Conservation (phyloP, 2,113 vertebrate species). For the Meleagris gallopavo region DNA sequence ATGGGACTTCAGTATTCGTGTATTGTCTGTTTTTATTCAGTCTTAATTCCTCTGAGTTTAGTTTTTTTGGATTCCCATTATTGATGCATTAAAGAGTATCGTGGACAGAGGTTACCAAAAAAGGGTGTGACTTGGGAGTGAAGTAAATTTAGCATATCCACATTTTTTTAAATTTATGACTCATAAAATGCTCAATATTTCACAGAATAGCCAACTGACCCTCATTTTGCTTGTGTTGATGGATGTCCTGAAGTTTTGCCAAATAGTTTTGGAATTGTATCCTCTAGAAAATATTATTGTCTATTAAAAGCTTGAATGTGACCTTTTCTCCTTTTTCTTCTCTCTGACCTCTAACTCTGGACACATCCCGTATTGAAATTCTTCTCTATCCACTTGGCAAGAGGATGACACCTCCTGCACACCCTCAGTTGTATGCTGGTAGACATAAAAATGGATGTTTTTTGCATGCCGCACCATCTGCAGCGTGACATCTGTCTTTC, state of each 20-base stretch:
- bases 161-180: slow-evolving; percentile 69
- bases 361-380: slow-evolving; percentile 31
- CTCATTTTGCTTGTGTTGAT: slow-evolving; percentile 58
- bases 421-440: not conserved
- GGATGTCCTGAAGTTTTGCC: slow-evolving; percentile 64
- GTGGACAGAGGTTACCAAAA: slow-evolving; percentile 71
- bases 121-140: slow-evolving; percentile 69
- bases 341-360: slow-evolving; percentile 28
- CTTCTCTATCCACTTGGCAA: slow-evolving; percentile 21
- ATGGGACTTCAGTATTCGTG: slow-evolving; percentile 53
- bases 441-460: not conserved
- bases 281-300: slow-evolving; percentile 59
- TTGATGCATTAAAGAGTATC: slow-evolving; percentile 60
- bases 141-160: slow-evolving; percentile 71
- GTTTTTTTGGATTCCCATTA: slow-evolving; percentile 46
- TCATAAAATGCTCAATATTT: slow-evolving; percentile 71
- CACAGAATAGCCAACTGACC: slow-evolving; percentile 71
- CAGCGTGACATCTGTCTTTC: slow-evolving; percentile 12
- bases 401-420: not conserved
- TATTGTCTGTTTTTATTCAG: slow-evolving; percentile 65
- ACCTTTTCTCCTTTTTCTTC: slow-evolving; percentile 58
- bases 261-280: slow-evolving; percentile 73
- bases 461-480: not conserved
- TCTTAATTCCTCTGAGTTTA: slow-evolving; percentile 67
- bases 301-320: slow-evolving; percentile 61